These are phyloP conservation scores for Cyclura pinguis DNA, from an alignment of 2,797 vertebrate species.

Conservation along the genomic window DNA sequence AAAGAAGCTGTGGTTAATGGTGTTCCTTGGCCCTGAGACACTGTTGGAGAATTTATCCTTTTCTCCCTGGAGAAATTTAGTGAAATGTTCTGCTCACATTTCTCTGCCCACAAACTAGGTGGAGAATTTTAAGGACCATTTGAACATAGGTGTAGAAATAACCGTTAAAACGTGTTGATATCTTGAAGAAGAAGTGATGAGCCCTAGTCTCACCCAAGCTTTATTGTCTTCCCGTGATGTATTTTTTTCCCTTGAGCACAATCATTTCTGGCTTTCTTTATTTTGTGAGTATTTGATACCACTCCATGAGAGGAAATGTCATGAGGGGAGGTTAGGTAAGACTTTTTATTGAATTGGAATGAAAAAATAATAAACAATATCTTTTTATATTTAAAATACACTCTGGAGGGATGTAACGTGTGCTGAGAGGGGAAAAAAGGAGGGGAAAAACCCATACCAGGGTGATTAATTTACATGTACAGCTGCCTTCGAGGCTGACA, in stretches of 20 bases:
- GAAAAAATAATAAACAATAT: not conserved
- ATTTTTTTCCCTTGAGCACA: not conserved
- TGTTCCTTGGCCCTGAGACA: not conserved
- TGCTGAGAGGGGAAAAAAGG: constrained; percentile 7
- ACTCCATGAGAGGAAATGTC: constrained; percentile 28
- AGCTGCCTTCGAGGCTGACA: constrained; percentile 59
- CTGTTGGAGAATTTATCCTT: not conserved
- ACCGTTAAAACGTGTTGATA: not conserved
- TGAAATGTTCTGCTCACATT: too few relatives aligned
- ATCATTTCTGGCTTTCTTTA: not conserved
- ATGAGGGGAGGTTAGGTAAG: not conserved
- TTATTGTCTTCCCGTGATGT: constrained; percentile 15
- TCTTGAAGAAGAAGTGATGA: not conserved
- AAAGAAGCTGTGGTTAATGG: too few relatives aligned
- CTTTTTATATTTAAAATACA: constrained; percentile 16
- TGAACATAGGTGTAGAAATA: not conserved
- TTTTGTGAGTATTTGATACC: not conserved
- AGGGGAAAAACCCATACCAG: not conserved
- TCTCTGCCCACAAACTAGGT: too few relatives aligned
- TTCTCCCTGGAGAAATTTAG: not conserved
- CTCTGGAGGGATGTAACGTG: constrained; percentile 12
- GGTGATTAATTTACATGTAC: constrained; percentile 62
- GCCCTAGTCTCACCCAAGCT: not conserved
- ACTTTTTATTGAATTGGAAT: not conserved
- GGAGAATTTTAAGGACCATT: too few relatives aligned